Percentiles rank a stretch among this genome's conserved stretches.
Evolutionary conservation across 2,888 invertebrate genomes (phyloP).

Genomic region (Vannuccia rotundouncinata): DNA sequence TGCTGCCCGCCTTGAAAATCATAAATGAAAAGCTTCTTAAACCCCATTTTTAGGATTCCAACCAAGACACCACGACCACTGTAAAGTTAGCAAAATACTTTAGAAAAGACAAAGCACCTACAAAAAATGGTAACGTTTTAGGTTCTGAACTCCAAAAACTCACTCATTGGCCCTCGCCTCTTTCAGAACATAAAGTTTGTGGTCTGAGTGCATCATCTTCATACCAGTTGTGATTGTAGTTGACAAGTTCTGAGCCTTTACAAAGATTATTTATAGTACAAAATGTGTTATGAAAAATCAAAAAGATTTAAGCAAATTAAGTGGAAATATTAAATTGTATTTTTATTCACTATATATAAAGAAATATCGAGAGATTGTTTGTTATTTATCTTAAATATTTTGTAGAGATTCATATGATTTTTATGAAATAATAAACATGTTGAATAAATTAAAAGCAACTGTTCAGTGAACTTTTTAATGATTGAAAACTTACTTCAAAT

Average conservation of each 20-base stretch:
- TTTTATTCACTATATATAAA: no score
- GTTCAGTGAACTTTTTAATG: no score
- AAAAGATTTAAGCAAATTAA: background rate
- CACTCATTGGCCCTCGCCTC: slow-evolving; percentile 42
- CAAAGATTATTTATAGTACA: slow-evolving; percentile 25
- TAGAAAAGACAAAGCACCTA: background rate
- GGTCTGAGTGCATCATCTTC: slow-evolving; percentile 50
- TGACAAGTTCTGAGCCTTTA: slow-evolving; percentile 53
- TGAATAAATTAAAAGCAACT: no score
- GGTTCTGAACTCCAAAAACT: no score
- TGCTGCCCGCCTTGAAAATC: slow-evolving; percentile 60
- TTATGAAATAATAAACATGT: no score
- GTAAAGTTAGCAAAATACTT: slow-evolving; percentile 40
- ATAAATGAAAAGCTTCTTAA: slow-evolving; percentile 75
- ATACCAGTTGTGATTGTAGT: slow-evolving; percentile 51
- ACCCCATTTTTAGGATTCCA: slow-evolving; percentile 80
- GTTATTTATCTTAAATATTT: no score
- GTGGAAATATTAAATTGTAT: no score
- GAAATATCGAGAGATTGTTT: no score
- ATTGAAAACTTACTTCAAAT: no score
- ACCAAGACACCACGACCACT: slow-evolving; percentile 61
- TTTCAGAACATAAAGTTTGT: slow-evolving; percentile 53
- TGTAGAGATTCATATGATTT: no score
- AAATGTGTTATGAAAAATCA: background rate
- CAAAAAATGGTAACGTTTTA: background rate